phyloP scores from a whole-genome alignment of 1,140 invertebrate genomes.

The Lucilia cuprina region DNA sequence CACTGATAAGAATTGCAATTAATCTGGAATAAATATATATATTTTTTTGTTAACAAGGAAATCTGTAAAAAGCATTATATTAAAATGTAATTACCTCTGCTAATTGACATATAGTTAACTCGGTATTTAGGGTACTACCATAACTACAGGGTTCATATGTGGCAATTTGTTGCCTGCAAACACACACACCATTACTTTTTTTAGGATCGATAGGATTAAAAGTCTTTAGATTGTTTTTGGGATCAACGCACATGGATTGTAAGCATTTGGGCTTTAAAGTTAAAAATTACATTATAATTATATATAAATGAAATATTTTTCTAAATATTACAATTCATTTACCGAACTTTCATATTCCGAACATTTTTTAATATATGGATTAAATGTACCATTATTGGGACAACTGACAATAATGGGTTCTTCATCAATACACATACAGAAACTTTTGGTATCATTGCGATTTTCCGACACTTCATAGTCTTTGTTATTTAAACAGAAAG shows the following conservation, averaged over 20 bases:
- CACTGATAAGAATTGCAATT: neutral
- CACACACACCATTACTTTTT: slow-evolving; percentile 32
- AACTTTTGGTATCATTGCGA: slow-evolving; percentile 33
- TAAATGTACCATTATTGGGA: slow-evolving; percentile 36
- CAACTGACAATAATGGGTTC: slow-evolving; percentile 28
- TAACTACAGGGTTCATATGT: slow-evolving; percentile 24
- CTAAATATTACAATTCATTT: neutral
- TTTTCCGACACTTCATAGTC: slow-evolving; percentile 19
- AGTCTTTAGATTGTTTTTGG: no score
- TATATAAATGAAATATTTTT: no score
- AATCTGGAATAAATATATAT: neutral
- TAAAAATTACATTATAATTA: no score
- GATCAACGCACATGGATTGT: neutral
- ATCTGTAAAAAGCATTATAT: neutral
- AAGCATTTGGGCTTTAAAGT: neutral
- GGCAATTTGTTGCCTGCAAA: slow-evolving; percentile 25
- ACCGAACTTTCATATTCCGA: neutral
- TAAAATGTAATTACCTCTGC: slow-evolving; percentile 23
- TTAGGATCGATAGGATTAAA: no score
- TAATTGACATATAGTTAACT: neutral
- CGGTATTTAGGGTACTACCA: slow-evolving; percentile 15
- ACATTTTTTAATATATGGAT: neutral
- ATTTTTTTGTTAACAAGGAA: neutral
- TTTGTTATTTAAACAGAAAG: neutral
- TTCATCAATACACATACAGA: slow-evolving; percentile 37